Conservation (phyloP, 2,888 invertebrate genomes). For the Exocentrus adspersus region DNA sequence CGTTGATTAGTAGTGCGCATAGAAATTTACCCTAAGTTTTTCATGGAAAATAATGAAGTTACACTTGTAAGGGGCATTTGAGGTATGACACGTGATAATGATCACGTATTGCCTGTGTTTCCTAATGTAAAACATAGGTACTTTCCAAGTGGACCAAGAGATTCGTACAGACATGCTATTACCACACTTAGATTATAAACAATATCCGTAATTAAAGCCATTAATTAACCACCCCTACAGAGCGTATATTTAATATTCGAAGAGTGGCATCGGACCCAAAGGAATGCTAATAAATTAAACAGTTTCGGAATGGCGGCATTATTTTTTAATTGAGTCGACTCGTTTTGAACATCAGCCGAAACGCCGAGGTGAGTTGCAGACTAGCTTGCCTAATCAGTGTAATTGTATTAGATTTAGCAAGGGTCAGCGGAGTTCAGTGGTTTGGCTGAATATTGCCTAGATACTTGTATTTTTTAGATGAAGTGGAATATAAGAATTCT, state of each 20-base stretch:
- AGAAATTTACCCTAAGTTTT: no score
- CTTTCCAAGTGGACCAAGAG: no score
- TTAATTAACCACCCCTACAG: slow-evolving; percentile 11
- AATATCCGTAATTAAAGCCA: slow-evolving; percentile 1
- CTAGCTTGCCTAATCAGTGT: slow-evolving; percentile 17
- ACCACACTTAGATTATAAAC: not conserved
- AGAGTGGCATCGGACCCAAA: slow-evolving; percentile 3
- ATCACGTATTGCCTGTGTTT: no score
- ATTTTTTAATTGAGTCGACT: slow-evolving; percentile 22
- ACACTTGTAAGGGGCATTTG: no score
- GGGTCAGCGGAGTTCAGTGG: slow-evolving; percentile 15
- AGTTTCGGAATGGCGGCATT: slow-evolving; percentile 12
- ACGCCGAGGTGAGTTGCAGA: not conserved
- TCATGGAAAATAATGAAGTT: no score
- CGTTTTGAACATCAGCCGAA: slow-evolving; percentile 15
- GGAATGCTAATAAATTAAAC: slow-evolving; percentile 21
- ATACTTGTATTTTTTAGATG: no score
- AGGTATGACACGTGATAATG: no score
- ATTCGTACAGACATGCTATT: no score
- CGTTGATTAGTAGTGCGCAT: no score
- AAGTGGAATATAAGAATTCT: no score
- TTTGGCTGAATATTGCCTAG: not conserved
- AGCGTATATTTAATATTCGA: slow-evolving; percentile 15
- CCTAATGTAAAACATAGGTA: no score
- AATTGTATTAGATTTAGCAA: slow-evolving; percentile 22